Evolutionary conservation across 1,140 invertebrate genomes (phyloP).

Genomic region (Rhysida immarginata): DNA sequence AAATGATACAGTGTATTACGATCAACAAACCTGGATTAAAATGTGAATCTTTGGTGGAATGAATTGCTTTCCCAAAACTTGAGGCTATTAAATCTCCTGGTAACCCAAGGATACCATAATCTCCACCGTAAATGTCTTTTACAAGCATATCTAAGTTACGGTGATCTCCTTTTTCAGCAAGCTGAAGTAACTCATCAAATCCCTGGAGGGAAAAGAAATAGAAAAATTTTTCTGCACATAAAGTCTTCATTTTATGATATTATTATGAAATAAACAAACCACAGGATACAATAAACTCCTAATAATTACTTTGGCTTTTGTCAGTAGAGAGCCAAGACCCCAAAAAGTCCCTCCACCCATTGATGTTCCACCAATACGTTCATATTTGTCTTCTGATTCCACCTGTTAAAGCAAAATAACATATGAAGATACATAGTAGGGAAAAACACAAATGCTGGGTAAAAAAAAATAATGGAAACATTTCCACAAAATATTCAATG

Average conservation of each 20-base stretch:
- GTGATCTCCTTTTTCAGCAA: slow-evolving; percentile 56
- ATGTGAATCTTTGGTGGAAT: slow-evolving; percentile 23
- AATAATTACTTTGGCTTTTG: slow-evolving; percentile 42
- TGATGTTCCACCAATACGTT: slow-evolving; percentile 55
- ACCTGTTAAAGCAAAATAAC: slow-evolving; percentile 33
- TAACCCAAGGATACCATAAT: slow-evolving; percentile 40
- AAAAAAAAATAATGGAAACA: no score
- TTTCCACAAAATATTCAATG: no score
- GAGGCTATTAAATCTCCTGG: slow-evolving; percentile 55
- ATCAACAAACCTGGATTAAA: slow-evolving; percentile 14
- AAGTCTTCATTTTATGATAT: background rate
- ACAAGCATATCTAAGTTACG: slow-evolving; percentile 57
- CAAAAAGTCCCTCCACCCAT: slow-evolving; percentile 63
- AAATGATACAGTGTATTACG: background rate
- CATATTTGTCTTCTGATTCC: slow-evolving; percentile 50
- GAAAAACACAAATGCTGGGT: no score
- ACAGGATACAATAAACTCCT: slow-evolving; percentile 8
- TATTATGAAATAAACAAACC: slow-evolving; percentile 5
- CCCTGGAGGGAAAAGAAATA: slow-evolving; percentile 33
- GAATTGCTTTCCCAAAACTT: slow-evolving; percentile 53
- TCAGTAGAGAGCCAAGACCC: slow-evolving; percentile 55
- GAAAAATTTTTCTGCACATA: no score
- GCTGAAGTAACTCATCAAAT: slow-evolving; percentile 53
- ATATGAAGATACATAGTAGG: no score
- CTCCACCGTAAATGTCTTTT: slow-evolving; percentile 57